A percentile compares a stretch with the other conserved stretches of the same genome.
Evolutionary conservation across 2,888 invertebrate species (phyloP).

Genomic region (Perithous albicinctus): DNA sequence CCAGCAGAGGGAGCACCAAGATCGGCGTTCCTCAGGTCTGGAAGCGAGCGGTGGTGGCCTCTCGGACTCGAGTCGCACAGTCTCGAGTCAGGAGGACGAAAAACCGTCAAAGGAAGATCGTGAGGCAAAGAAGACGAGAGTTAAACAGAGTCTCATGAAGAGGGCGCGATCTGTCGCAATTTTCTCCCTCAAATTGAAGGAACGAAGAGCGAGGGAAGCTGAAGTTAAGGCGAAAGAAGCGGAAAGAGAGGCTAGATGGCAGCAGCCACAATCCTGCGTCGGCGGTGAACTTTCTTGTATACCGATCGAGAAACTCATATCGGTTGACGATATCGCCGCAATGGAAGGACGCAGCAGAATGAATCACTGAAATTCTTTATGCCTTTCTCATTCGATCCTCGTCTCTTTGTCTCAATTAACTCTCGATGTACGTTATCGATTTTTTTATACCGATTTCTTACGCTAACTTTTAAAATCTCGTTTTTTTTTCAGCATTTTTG

Average conservation of each 20-base stretch:
- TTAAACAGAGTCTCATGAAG: constrained; percentile 92
- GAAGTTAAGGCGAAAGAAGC: constrained; percentile 88
- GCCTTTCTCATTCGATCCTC: constrained; percentile 41
- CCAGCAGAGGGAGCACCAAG: constrained; percentile 62
- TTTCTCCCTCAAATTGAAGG: constrained; percentile 92
- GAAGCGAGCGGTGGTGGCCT: constrained; percentile 79
- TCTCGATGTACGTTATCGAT: constrained; percentile 3
- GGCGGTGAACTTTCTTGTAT: constrained; percentile 94
- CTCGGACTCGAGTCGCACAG: constrained; percentile 86
- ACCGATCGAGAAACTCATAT: constrained; percentile 91
- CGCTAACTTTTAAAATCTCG: not conserved
- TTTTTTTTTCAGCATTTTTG: not conserved
- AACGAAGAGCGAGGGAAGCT: constrained; percentile 92
- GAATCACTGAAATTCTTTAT: constrained; percentile 74
- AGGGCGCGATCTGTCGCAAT: constrained; percentile 94
- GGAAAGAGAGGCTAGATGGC: constrained; percentile 86
- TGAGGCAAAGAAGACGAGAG: constrained; percentile 89
- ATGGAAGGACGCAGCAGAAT: constrained; percentile 82
- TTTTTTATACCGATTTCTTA: not conserved
- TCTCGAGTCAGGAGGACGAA: constrained; percentile 86
- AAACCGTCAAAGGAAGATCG: constrained; percentile 86
- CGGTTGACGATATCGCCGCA: constrained; percentile 85
- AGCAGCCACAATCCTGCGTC: constrained; percentile 88
- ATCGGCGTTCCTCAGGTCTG: constrained; percentile 66
- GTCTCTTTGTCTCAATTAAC: constrained; percentile 32